Base-by-base conservation (phyloP, 2,113 vertebrate species). In the Passer montanus region DNA sequence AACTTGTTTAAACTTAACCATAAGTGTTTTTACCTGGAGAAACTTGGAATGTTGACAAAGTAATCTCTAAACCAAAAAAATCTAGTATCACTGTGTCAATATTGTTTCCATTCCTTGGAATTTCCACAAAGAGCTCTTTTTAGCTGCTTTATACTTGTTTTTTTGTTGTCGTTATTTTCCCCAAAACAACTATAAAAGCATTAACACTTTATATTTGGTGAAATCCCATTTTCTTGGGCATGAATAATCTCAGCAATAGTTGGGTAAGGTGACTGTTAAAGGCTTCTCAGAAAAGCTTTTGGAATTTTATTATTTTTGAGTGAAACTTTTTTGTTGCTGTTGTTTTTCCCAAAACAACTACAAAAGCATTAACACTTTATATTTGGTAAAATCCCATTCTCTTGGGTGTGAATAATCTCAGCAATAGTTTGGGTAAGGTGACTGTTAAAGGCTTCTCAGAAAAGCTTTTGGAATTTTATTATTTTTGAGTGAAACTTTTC, bases 1-100 rank as follows among this genome's bases (percentile, higher is more conserved):
- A 53, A 26, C 23, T 74, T 73, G 11, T 50, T 64, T 55, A 16
- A 85, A 63, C 13, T 84, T 52, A 63, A n/a, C 59, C 7, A 0
- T 7, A 35, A 69, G 13, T 52, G n/a, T 2, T 77, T 87, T 60
- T 35, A 74, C 31, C n/a, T 78, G 18, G 39, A 78, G 70, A 74
- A 70, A 49, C 9, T 35, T 68, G 20, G 24, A 59, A 39, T 1
- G 1, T 41, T 72, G 33, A 31, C 30, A 50, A 90, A 92, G 88
- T 37, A 35, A 27, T 7, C n/a, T 83, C n/a, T 70, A 37, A 39
- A 90, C 3, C 15, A 79, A 56, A 77, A 77, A 78, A 59, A 7
- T 47, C 20, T 18, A 49, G 0, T 41, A 13, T 64, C 7, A 7
- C 9, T 44, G 1, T 41, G 19, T 50, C n/a, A 66, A 2, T 47